These are phyloP conservation scores for Scaptomyza graminum DNA, from an alignment of 1,140 invertebrate species.

Conservation along the genomic window DNA sequence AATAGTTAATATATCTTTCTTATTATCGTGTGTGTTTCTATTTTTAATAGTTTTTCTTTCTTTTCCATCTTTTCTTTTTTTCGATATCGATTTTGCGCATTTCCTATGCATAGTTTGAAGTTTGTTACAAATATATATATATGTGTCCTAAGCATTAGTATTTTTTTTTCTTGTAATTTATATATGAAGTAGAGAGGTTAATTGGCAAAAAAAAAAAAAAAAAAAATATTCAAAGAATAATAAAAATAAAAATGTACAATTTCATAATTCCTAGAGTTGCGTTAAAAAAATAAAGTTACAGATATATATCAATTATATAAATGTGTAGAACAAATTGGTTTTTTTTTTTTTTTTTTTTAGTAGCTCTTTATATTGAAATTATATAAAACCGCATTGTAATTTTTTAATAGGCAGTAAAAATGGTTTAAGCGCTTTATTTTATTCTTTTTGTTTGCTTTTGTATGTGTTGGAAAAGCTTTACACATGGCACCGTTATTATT, in stretches of 20 bases:
- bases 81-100: conserved; percentile 43
- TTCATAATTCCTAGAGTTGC: conserved; percentile 29
- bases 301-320: no score
- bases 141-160: conserved; percentile 6
- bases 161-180: not conserved
- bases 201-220: not conserved
- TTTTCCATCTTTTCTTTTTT: conserved; percentile 25
- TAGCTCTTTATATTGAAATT: conserved; percentile 1
- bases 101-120: conserved; percentile 60
- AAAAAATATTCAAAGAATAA: no score
- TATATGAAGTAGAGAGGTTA: not conserved
- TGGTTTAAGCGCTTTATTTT: conserved; percentile 36
- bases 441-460: not conserved
- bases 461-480: conserved; percentile 26
- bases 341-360: not conserved
- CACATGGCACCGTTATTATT: conserved; percentile 8
- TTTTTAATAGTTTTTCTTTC: conserved; percentile 21
- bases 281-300: no score
- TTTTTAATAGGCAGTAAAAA: conserved; percentile 42
- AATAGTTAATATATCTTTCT: conserved; percentile 2
- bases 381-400: conserved; percentile 1
- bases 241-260: conserved; percentile 8
- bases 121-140: conserved; percentile 18
- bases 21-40: conserved; percentile 14
- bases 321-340: conserved; percentile 11